phyloP scores from a whole-genome alignment of 1,140 invertebrate genomes.

The Atta colombica region DNA sequence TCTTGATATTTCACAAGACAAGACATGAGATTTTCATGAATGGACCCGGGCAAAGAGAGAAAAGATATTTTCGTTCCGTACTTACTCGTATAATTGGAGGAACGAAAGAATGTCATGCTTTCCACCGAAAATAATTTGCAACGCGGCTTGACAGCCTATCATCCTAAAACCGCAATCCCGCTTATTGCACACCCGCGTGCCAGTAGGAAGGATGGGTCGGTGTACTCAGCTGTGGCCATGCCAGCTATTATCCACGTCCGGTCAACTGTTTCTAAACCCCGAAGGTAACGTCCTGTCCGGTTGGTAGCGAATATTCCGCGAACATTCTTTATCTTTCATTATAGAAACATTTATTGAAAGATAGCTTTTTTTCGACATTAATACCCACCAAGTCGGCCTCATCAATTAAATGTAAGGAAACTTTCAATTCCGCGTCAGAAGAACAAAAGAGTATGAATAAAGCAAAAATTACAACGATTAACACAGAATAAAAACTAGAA shows the following conservation, averaged over 20 bases:
- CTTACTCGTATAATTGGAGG: slow-evolving; percentile 51
- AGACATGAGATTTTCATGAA: not conserved
- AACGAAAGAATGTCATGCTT: slow-evolving; percentile 62
- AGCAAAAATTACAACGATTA: not conserved
- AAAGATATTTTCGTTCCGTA: not conserved
- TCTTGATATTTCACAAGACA: not conserved
- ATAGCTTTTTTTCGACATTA: not conserved
- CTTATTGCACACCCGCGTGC: slow-evolving; percentile 81
- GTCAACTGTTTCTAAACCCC: slow-evolving; percentile 79
- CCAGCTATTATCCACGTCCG: slow-evolving; percentile 84
- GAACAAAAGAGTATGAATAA: not conserved
- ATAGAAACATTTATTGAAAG: not conserved
- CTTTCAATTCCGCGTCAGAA: slow-evolving; percentile 35
- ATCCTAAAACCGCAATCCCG: slow-evolving; percentile 83
- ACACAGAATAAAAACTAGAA: not conserved
- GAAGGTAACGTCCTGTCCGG: slow-evolving; percentile 65
- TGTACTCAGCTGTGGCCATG: slow-evolving; percentile 78
- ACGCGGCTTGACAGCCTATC: slow-evolving; percentile 83
- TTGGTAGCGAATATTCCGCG: slow-evolving; percentile 19
- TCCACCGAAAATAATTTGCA: slow-evolving; percentile 83
- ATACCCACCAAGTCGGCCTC: not conserved
- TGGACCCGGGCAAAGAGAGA: not conserved
- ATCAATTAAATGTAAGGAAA: slow-evolving; percentile 5
- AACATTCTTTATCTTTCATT: slow-evolving; percentile 10
- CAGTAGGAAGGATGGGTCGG: slow-evolving; percentile 76